Evolutionary conservation across 2,797 vertebrate genomes (phyloP), one percentile per base, ranked within the genome.

Genomic region (Xenops minutus): DNA sequence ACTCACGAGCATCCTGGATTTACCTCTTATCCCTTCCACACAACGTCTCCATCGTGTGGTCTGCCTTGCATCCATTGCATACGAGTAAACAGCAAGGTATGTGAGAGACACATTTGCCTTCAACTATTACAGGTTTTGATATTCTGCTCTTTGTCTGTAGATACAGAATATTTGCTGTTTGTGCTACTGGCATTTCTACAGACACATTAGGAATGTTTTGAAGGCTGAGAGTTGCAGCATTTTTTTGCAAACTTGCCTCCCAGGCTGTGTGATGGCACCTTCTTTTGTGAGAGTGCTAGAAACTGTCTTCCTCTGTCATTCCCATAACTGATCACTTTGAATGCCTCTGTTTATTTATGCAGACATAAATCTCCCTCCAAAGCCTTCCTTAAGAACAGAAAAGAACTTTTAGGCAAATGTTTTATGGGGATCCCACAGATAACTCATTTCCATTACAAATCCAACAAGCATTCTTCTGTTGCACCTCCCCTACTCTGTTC

Each of bases 11-110:
- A 66, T 36, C 39, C 36, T 62, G 44, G 12, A 8, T 55, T 41
- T 48, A 3, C 27, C 17, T 32, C 29, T 17, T 1, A 2, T 18
- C 17, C 34, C 41, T 67, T 62, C 34, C 27, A n/a, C 12, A 3
- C 1, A 1, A 4, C 14, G 20, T 46, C 34, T 63, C 11, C 6
- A 0, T 19, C 5, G 18, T 14, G 4, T 39, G 18, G 7, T 44
- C 61, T 68, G 29, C n/a, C 37, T 82, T 37, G 18, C 44, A 15
- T 21, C 48, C 10, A 12, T 7, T 30, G 41, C 48, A 15, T 2
- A 1, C 30, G 9, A 59, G 10, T 22, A 48, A 92, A 21, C 10
- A 58, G 34, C 19, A 55, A 44, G 17, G 19, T 46, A 0, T 32
- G 24, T 0, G 1, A 79, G 7, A 34, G 4, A 26, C 4, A 24